Conservation (phyloP, 2,888 invertebrate species). For the Poecilobothrus nobilitatus region DNA sequence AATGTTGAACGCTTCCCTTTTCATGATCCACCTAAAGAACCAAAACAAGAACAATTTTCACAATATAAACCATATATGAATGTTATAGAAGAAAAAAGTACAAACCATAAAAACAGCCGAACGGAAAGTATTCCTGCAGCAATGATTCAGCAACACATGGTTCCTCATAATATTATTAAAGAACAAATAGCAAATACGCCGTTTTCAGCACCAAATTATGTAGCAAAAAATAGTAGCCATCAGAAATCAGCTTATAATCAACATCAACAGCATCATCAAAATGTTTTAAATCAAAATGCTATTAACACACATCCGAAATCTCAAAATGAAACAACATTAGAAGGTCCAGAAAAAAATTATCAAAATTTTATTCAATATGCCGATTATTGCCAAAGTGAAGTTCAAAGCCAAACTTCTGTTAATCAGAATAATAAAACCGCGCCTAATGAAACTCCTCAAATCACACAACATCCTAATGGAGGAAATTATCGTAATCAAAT, state of each 20-base stretch:
- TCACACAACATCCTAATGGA: slow-evolving; percentile 32
- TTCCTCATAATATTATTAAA: slow-evolving; percentile 32
- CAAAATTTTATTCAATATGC: slow-evolving; percentile 45
- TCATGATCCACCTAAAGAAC: slow-evolving; percentile 20
- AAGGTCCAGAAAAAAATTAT: slow-evolving; percentile 44
- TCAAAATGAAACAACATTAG: slow-evolving; percentile 30
- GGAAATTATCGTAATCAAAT: slow-evolving; percentile 38
- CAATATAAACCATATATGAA: slow-evolving; percentile 45
- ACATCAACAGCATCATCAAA: slow-evolving; percentile 28
- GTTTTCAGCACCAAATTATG: slow-evolving; percentile 28
- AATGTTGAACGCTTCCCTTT: slow-evolving; percentile 47
- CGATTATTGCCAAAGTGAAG: slow-evolving; percentile 43
- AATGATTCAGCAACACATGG: slow-evolving; percentile 26
- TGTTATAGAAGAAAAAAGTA: slow-evolving; percentile 50
- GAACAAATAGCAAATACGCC: slow-evolving; percentile 34
- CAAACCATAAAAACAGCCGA: slow-evolving; percentile 33
- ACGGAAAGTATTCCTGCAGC: not conserved
- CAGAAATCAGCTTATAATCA: slow-evolving; percentile 8
- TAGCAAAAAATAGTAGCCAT: slow-evolving; percentile 31
- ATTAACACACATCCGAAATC: not conserved
- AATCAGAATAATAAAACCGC: slow-evolving; percentile 25
- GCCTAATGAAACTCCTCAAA: slow-evolving; percentile 16
- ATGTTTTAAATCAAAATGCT: slow-evolving; percentile 22
- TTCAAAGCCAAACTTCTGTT: slow-evolving; percentile 31
- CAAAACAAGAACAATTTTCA: slow-evolving; percentile 23